Evolutionary conservation across 1,140 invertebrate species (phyloP), one percentile per base, ranked within the genome.

Genomic region (Paraescarpia echinospica): DNA sequence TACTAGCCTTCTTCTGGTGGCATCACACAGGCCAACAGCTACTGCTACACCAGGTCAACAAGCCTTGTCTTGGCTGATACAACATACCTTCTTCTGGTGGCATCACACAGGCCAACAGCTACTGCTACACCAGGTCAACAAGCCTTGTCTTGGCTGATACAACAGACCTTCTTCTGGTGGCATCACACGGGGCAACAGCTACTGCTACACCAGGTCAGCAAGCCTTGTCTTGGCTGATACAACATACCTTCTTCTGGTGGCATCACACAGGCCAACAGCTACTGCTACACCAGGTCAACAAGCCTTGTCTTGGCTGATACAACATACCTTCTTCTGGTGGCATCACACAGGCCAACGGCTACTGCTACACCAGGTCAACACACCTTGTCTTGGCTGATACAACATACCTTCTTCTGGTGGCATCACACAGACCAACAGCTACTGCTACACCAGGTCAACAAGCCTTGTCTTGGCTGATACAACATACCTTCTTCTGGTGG

Each of bases 1-100:
- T 99, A 18, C 96, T 97, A 0, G 98, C 98, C n/a, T 97, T 99
- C 59, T 98, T 98, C 95, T 99, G 98, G 95, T 99, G 98, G 98
- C 98, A 99, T 96, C 98, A 98, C 95, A 98, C 98, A n/a, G 98
- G 98, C 34, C 97, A 98, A 96, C 95, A 96, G 89, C 94, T 96
- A 34, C 93, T 96, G 27, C 92, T 93, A 0, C 95, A 95, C 90
- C 94, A 94, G 89, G 48, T 34, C 33, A 88, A 89, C 31, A 89
- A 77, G 33, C 41, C n/a, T 31, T 92, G 51, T 41, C 8, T 35
- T 33, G n/a, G 59, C 59, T 77, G 59, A 77, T 77, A 31, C 59
- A 27, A 51, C 8, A 51, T 8, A 51, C 98, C n/a, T 97, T 99
- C 59, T 98, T 98, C 95, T 99, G 98, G 95, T 99, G 98, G 98